A percentile compares a stretch with the other conserved stretches of the same genome.
Evolutionary conservation across 2,888 invertebrate species (phyloP).

Genomic region (Epirrhoe tristata): DNA sequence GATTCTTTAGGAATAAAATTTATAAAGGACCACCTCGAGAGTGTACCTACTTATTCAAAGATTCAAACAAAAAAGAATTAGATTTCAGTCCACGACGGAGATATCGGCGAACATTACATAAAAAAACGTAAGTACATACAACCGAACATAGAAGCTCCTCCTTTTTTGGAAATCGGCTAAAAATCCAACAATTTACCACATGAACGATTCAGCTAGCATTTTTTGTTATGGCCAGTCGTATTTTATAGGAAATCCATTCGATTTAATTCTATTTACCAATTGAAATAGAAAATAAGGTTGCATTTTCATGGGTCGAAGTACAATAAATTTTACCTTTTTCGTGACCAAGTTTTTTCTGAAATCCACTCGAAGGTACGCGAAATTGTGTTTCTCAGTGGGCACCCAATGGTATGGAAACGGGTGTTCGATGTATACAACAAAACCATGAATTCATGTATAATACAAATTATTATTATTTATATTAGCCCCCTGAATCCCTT

Average conservation of each 20-base stretch:
- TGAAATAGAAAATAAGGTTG: background rate
- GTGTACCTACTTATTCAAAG: too few species aligned
- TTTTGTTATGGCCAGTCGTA: background rate
- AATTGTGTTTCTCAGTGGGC: conserved; percentile 1
- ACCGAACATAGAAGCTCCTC: too few species aligned
- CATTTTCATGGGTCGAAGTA: background rate
- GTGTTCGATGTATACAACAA: background rate
- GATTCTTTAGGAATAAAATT: too few species aligned
- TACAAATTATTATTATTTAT: background rate
- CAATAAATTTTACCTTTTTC: conserved; percentile 1
- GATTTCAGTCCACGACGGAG: too few species aligned
- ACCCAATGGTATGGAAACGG: conserved; percentile 4
- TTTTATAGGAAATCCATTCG: background rate
- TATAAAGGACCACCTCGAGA: too few species aligned
- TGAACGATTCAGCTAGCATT: background rate
- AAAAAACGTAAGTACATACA: too few species aligned
- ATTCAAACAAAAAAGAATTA: too few species aligned
- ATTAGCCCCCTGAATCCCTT: background rate
- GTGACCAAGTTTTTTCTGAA: background rate
- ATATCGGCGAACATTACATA: too few species aligned
- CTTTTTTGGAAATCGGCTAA: too few species aligned
- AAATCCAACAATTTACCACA: background rate
- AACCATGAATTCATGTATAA: background rate
- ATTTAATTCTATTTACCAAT: background rate
- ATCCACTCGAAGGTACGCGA: background rate